Evolutionary conservation across 1,140 invertebrate genomes (phyloP), one percentile per base, ranked within the genome.

Genomic region (Conus betulinus): DNA sequence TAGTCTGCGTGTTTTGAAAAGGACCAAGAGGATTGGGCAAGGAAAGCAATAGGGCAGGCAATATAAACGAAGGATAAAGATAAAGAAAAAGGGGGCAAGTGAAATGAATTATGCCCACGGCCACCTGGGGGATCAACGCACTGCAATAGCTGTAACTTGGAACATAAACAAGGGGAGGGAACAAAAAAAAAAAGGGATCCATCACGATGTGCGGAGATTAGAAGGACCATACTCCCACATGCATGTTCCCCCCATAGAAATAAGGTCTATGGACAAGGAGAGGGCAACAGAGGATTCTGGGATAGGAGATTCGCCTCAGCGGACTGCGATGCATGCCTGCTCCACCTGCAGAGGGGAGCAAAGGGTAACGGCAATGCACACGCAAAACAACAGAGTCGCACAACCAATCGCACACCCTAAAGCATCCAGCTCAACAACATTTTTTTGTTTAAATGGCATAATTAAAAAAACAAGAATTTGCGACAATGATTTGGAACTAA

Each of bases 241-340:
- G 76, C 13, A n/a, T 17, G 79, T 88, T 88, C 27, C 78, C 87
- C 87, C 78, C 78, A 67, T 88, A 83, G n/a, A 79, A 57, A 81
- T 83, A 79, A 78, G 86, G 60, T 13, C 74, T 74, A 27, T 53
- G 74, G 11, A 5, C 63, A 17, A n/a, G 85, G 71, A n/a, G 53
- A 5, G 74, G 85, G 71, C 25, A n/a, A n/a, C 63, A 55, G 85
- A 74, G 51, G 74, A 87, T 51, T 87, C 23, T 20, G 27, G 85
- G 85, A 52, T n/a, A 20, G 20, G 71, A 25, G 74, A 57, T 15
- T n/a, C n/a, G 39, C 51, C n/a, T 87, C 85, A 15, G 85, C 8
- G 85, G n/a, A 25, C 85, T 87, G 85, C 85, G 67, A n/a, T n/a
- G 53, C 39, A 20, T 87, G 17, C n/a, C n/a, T 2, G 71, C 17